Conservation (phyloP, 2,113 vertebrate genomes). For the Tetrax tetrax region DNA sequence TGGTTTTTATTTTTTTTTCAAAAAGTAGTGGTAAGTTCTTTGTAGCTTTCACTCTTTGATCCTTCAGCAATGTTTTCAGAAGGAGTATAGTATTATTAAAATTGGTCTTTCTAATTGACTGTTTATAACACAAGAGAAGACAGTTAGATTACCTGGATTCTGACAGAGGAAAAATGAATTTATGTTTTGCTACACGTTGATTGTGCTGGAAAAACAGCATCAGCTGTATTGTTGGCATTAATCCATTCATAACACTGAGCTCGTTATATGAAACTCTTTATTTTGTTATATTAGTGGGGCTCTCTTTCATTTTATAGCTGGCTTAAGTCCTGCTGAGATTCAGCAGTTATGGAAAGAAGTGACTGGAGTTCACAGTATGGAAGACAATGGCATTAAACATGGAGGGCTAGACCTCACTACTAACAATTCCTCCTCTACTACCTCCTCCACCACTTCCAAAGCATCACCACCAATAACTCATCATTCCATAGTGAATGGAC, state of each 20-base stretch:
- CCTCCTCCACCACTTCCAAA: slow-evolving; percentile 98
- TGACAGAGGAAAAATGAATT: slow-evolving; percentile 32
- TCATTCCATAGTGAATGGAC: slow-evolving; percentile 97
- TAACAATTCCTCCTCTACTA: slow-evolving; percentile 96
- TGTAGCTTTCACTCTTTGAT: not conserved
- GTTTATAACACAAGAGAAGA: not conserved
- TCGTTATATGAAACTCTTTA: slow-evolving; percentile 61
- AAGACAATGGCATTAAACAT: slow-evolving; percentile 90
- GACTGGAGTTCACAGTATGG: slow-evolving; percentile 89
- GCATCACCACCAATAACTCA: slow-evolving; percentile 96
- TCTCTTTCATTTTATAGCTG: slow-evolving; percentile 84
- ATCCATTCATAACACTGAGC: slow-evolving; percentile 61
- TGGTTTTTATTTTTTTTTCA: not conserved
- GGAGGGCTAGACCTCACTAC: slow-evolving; percentile 96
- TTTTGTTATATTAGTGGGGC: slow-evolving; percentile 68
- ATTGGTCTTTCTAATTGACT: slow-evolving; percentile 22
- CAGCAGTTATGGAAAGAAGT: slow-evolving; percentile 99
- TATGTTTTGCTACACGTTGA: slow-evolving; percentile 50
- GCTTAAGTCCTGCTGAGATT: slow-evolving; percentile 97
- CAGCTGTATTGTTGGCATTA: slow-evolving; percentile 68
- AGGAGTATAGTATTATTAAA: slow-evolving; percentile 1
- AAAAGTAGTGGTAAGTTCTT: not conserved
- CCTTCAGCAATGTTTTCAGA: not conserved
- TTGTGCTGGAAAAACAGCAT: slow-evolving; percentile 49
- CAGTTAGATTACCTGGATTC: slow-evolving; percentile 9